Evolutionary conservation across 2,888 invertebrate genomes (phyloP).

Genomic region (Rotaria macrura): DNA sequence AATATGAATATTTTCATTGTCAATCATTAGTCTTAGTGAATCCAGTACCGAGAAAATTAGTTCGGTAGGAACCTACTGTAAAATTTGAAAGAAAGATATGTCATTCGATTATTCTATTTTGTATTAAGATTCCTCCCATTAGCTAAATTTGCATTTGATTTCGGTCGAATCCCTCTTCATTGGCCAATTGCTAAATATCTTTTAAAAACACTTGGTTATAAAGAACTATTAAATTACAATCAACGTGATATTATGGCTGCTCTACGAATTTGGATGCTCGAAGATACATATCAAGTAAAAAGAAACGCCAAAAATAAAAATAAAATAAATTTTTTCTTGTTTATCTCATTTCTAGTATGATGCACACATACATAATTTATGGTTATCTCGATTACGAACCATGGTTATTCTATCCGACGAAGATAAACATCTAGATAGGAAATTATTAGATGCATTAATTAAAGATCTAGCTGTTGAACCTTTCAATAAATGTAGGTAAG

Average conservation of each 20-base stretch:
- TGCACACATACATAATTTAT: not conserved
- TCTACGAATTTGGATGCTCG: not conserved
- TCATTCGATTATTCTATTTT: not conserved
- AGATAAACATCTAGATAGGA: not conserved
- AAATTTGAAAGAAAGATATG: not conserved
- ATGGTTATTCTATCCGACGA: not conserved
- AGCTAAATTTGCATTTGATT: slow-evolving; percentile 7
- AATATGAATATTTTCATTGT: not conserved
- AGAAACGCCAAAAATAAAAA: not conserved
- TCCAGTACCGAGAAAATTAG: not conserved
- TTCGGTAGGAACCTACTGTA: not conserved
- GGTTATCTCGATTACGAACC: not conserved
- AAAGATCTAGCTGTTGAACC: not conserved
- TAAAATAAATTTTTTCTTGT: not conserved
- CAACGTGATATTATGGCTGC: not conserved
- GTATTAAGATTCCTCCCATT: not conserved
- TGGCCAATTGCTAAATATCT: not conserved
- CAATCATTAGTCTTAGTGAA: not conserved
- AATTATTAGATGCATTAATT: not conserved
- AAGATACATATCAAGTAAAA: not conserved
- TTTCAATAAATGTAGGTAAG: slow-evolving; percentile 7
- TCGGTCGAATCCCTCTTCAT: not conserved
- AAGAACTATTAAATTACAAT: not conserved
- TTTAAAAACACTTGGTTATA: not conserved
- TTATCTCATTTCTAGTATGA: not conserved